Evolutionary conservation across 2,113 vertebrate genomes (phyloP).

Genomic region (Chlorodrepanis virens): DNA sequence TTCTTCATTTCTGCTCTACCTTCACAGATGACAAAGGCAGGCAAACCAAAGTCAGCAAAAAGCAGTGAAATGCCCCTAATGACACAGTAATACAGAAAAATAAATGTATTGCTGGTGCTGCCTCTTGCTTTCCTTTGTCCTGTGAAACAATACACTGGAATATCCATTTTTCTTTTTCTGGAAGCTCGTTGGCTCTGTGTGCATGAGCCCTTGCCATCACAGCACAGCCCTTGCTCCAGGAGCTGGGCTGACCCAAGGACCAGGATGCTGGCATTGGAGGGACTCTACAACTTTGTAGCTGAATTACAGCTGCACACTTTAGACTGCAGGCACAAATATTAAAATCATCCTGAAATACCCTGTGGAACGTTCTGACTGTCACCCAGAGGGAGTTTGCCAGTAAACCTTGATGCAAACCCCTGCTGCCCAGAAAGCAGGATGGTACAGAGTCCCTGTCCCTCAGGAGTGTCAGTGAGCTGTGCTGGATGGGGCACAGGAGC

Average conservation of each 20-base stretch:
- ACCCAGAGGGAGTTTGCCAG: not conserved
- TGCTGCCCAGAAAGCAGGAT: not conserved
- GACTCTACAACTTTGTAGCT: not conserved
- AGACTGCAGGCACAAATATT: not conserved
- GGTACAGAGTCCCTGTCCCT: not conserved
- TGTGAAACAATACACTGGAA: not conserved
- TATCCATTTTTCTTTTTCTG: not conserved
- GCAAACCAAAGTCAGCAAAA: constrained; percentile 1
- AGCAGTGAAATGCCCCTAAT: not conserved
- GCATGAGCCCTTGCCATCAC: not conserved
- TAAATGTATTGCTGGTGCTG: not conserved
- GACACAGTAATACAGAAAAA: not conserved
- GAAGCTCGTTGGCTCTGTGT: not conserved
- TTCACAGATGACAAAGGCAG: not conserved
- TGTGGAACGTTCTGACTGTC: accelerated
- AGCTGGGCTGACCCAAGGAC: not conserved
- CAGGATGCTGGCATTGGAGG: not conserved
- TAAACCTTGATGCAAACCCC: not conserved
- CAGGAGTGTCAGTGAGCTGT: not conserved
- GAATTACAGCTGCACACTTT: not conserved
- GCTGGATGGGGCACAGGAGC: not conserved
- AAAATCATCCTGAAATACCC: not conserved
- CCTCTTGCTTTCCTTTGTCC: not conserved
- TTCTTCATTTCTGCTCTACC: not conserved
- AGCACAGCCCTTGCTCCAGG: not conserved